Evolutionary conservation across 30 jellyfish, hydroid and myxozoan species (phyloP).

Genomic region (Aurelia sp.): DNA sequence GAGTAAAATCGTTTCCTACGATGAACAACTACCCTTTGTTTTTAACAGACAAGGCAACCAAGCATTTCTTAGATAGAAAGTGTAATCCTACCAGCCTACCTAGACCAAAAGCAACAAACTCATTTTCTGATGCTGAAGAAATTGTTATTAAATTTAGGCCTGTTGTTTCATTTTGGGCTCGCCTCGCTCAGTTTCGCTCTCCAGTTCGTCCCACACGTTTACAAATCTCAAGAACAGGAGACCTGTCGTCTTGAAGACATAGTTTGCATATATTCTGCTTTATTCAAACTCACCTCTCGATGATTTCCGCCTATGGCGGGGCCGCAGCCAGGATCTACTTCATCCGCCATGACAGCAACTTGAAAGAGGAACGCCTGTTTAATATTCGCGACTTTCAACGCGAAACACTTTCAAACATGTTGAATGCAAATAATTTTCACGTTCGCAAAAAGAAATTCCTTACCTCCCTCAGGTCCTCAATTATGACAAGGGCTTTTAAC

Average conservation of each 20-base stretch:
- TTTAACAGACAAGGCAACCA: no score
- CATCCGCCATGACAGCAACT: slow-evolving; percentile 54
- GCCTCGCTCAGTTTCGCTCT: no score
- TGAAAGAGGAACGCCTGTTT: neutral
- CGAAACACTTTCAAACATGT: neutral
- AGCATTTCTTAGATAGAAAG: no score
- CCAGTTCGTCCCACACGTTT: neutral
- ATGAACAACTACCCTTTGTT: no score
- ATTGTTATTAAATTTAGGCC: no score
- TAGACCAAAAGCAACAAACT: no score
- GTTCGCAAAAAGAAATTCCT: slow-evolving; percentile 4
- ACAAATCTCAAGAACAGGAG: neutral
- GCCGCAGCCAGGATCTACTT: slow-evolving; percentile 71
- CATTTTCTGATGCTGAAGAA: neutral
- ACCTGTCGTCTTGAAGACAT: no score
- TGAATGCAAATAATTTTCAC: neutral
- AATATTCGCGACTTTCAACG: neutral
- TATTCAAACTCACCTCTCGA: slow-evolving; percentile 8
- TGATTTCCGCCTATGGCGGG: slow-evolving; percentile 30
- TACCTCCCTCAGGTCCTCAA: no score
- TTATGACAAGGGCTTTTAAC: no score
- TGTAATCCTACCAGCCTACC: no score
- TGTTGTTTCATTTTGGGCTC: neutral
- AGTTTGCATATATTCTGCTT: neutral
- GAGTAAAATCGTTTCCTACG: no score